Conservation (phyloP, 2,797 vertebrate genomes). For the Spinibarbus caldwelli region DNA sequence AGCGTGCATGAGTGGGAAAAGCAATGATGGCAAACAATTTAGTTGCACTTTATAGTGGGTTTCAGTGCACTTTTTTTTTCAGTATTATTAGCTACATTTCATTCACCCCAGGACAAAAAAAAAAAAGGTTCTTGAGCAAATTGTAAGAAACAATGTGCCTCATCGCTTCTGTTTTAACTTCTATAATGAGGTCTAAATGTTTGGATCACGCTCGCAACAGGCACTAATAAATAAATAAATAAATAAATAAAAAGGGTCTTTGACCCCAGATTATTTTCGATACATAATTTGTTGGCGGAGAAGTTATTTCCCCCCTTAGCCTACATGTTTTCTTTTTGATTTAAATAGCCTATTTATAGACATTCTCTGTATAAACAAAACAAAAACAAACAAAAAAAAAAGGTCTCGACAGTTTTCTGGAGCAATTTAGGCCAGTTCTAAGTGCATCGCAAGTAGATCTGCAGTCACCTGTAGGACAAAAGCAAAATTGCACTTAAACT, state of each 20-base stretch:
- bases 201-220: background rate
- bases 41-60: background rate
- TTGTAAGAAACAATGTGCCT: background rate
- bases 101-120: background rate
- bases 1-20: conserved; percentile 14
- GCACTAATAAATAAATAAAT: background rate
- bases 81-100: background rate
- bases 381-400: background rate
- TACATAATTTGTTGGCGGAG: background rate
- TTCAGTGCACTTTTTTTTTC: background rate
- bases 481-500: background rate
- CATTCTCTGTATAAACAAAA: background rate
- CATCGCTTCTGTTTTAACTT: background rate
- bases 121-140: background rate
- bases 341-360: background rate
- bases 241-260: background rate
- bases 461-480: background rate
- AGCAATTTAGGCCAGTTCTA: background rate
- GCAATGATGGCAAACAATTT: background rate
- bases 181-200: background rate
- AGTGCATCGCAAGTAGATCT: background rate
- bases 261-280: background rate
- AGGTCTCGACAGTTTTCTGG: background rate
- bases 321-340: background rate
- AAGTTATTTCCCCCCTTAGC: background rate